Conservation (phyloP, 2,797 vertebrate genomes). For the Meda fulgida region DNA sequence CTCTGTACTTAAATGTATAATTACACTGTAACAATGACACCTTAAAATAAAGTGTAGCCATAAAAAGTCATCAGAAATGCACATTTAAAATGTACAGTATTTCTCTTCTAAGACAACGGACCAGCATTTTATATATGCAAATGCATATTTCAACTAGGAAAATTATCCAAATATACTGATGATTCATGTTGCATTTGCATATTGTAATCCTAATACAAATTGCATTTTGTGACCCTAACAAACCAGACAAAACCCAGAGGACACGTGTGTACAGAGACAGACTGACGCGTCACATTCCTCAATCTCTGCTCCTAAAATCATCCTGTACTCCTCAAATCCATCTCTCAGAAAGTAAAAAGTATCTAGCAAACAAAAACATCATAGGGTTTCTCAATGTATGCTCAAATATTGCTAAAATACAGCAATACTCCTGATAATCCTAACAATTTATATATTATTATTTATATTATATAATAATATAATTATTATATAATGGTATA, state of each 20-base stretch:
- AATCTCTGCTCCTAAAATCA: not conserved
- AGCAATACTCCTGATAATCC: not conserved
- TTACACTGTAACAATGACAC: no score
- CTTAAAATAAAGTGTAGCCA: no score
- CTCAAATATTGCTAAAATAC: not conserved
- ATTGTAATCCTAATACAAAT: constrained; percentile 4
- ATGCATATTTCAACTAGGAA: not conserved
- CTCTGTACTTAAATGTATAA: no score
- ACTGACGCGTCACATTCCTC: not conserved
- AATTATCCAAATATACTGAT: not conserved
- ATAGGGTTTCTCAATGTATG: no score
- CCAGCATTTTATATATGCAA: not conserved
- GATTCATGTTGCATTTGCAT: constrained; percentile 20
- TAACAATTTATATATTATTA: not conserved
- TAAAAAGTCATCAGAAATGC: not conserved
- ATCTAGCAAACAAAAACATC: not conserved
- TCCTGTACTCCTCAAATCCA: not conserved
- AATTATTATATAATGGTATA: no score
- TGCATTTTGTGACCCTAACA: constrained; percentile 5
- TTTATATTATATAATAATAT: no score
- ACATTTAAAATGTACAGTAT: not conserved
- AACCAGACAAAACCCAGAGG: not conserved
- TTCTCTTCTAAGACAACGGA: not conserved
- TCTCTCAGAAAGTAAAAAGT: not conserved
- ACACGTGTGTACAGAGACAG: not conserved